Evolutionary conservation across 2,797 vertebrate genomes (phyloP).

Genomic region (Hafferia zeledoni): DNA sequence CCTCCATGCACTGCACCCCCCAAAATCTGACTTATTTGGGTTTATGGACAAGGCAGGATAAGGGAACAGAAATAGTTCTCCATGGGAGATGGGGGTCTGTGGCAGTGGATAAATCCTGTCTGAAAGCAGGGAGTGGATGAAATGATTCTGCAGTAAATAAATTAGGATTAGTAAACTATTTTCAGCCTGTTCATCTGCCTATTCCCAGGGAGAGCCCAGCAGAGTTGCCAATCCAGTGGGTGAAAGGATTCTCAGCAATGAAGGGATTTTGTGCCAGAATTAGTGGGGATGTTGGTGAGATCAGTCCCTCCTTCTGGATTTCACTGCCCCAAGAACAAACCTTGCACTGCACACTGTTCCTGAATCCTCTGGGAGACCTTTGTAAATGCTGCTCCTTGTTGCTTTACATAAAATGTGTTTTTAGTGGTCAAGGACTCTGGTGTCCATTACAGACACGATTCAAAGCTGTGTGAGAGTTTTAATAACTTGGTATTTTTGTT

Average conservation of each 20-base stretch:
- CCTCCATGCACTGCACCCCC: rapidly evolving
- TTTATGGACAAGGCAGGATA: not conserved
- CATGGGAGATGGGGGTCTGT: rapidly evolving
- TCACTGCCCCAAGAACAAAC: rapidly evolving
- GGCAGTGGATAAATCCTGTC: not conserved
- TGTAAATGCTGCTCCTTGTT: not conserved
- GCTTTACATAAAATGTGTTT: not conserved
- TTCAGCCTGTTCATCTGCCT: not conserved
- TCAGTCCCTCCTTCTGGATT: not conserved
- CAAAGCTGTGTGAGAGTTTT: not conserved
- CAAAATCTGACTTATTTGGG: not conserved
- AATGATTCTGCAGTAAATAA: not conserved
- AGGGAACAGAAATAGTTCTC: rapidly evolving
- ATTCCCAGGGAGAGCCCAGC: not conserved
- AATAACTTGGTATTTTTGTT: not conserved
- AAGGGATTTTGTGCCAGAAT: not conserved
- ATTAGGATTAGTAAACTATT: not conserved
- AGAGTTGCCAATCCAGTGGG: not conserved
- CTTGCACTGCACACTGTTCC: rapidly evolving
- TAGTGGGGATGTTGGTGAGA: not conserved
- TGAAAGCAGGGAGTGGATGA: not conserved
- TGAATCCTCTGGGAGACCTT: not conserved
- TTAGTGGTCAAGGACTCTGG: not conserved
- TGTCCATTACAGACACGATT: not conserved
- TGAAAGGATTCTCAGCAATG: not conserved